Conservation (phyloP, 2,888 invertebrate genomes). For the Amiota minor region DNA sequence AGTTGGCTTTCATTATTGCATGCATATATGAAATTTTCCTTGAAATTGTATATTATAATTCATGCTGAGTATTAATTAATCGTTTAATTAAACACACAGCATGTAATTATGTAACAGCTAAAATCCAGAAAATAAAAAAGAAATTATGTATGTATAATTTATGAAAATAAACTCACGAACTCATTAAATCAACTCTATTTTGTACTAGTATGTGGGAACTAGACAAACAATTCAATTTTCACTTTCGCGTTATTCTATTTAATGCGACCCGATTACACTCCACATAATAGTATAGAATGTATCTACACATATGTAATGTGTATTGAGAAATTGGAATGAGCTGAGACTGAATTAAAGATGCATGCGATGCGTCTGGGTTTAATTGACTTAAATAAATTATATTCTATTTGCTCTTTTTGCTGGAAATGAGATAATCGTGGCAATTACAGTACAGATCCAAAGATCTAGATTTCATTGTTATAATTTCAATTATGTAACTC, state of each 20-base stretch:
- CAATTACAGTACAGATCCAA: conserved; percentile 20
- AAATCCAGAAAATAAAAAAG: too few relatives aligned
- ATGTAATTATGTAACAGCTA: conserved; percentile 1
- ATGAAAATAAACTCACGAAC: neutral
- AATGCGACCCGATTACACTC: neutral
- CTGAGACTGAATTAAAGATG: too few relatives aligned
- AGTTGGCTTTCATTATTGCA: neutral
- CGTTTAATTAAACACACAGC: conserved; percentile 30
- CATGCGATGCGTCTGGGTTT: conserved; percentile 13
- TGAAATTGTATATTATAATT: neutral
- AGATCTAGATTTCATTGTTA: conserved; percentile 3
- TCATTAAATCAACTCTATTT: neutral
- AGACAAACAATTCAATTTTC: conserved; percentile 28
- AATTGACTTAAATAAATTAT: conserved; percentile 18
- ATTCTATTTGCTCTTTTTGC: neutral
- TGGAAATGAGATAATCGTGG: conserved; percentile 25
- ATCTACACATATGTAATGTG: neutral
- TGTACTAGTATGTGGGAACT: neutral
- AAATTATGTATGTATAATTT: conserved; percentile 6
- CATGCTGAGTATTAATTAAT: conserved; percentile 28
- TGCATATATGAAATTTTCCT: neutral
- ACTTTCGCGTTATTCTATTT: neutral
- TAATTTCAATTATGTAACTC: conserved; percentile 14
- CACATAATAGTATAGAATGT: neutral
- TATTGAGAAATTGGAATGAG: too few relatives aligned